A percentile compares a stretch with the other conserved stretches of the same genome.
Evolutionary conservation across 2,113 vertebrate genomes (phyloP).

Genomic region (Macaca fascicularis): T2T-MFA8v1.1 NC_088388.1:72169501-72170000

Average conservation of each 20-base stretch:
- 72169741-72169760: neutral
- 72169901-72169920: neutral
- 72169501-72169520: neutral
- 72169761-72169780: neutral
- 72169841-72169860: neutral
- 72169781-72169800: neutral
- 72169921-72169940: neutral
- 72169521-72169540: neutral
- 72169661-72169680: neutral
- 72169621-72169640: slow-evolving; percentile 31
- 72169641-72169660: slow-evolving; percentile 35
- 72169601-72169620: neutral
- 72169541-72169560: neutral
- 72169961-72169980: neutral
- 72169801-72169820: neutral
- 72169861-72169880: neutral
- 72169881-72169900: neutral
- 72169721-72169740: neutral
- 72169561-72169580: neutral
- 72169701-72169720: neutral
- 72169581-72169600: slow-evolving; percentile 6
- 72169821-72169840: neutral
- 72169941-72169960: neutral
- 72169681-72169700: neutral
- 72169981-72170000: neutral